Conservation (phyloP, 30 jellyfish, hydroid and myxozoan species). For the Aurelia aurita region DNA sequence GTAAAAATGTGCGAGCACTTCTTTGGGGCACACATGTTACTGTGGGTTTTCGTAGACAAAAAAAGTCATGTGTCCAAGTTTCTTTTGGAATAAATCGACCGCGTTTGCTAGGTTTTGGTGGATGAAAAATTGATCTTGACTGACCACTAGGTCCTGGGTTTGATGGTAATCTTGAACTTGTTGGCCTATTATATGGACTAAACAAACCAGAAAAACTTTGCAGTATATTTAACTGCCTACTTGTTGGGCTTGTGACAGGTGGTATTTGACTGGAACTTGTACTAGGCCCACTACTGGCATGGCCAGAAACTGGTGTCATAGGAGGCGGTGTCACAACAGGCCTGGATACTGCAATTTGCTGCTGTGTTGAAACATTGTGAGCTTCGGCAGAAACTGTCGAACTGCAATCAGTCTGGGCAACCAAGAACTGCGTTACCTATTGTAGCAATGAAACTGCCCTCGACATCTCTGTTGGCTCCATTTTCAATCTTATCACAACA, state of each 20-base stretch:
- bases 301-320: too few relatives aligned
- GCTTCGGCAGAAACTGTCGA: neutral
- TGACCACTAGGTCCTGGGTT: neutral
- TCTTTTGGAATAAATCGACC: neutral
- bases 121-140: neutral
- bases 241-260: neutral
- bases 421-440: too few relatives aligned
- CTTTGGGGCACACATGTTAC: neutral
- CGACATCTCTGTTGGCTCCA: too few relatives aligned
- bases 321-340: neutral
- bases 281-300: too few relatives aligned
- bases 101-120: neutral
- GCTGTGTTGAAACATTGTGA: too few relatives aligned
- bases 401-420: too few relatives aligned
- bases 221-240: neutral
- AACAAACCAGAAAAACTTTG: neutral
- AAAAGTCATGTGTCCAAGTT: neutral
- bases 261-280: neutral
- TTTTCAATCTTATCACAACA: too few relatives aligned
- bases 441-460: too few relatives aligned
- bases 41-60: neutral
- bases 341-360: neutral
- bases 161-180: neutral
- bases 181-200: neutral
- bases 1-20: neutral